Percentiles rank a stretch among this genome's conserved stretches.
Evolutionary conservation across 2,888 invertebrate species (phyloP).

Genomic region (Drosophila stalkeri): DNA sequence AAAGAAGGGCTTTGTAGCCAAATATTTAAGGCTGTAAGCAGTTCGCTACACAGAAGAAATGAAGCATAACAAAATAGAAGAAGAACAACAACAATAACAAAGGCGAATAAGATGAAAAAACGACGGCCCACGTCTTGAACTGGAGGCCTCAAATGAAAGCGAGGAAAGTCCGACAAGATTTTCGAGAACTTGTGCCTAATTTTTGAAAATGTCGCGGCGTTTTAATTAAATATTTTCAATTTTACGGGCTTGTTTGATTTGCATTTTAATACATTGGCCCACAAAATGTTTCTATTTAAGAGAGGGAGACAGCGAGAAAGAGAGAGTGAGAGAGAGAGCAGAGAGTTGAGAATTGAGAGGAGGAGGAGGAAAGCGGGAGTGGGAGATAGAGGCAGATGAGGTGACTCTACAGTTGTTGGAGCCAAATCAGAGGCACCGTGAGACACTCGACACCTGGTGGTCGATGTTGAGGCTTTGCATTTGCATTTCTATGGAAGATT

Average conservation of each 20-base stretch:
- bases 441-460: slow-evolving; percentile 74
- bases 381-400: neutral
- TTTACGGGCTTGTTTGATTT: slow-evolving; percentile 78
- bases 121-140: slow-evolving; percentile 38
- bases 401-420: slow-evolving; percentile 3
- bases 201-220: slow-evolving; percentile 66
- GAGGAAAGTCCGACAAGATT: slow-evolving; percentile 55
- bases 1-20: slow-evolving; percentile 42
- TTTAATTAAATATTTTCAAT: slow-evolving; percentile 81
- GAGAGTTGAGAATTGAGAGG: neutral
- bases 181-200: slow-evolving; percentile 47
- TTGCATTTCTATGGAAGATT: slow-evolving; percentile 35
- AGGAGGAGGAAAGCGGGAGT: neutral
- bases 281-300: slow-evolving; percentile 77
- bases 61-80: slow-evolving; percentile 18
- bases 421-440: slow-evolving; percentile 44
- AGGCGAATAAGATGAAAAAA: slow-evolving; percentile 28
- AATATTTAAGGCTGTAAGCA: slow-evolving; percentile 70
- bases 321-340: no score
- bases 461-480: slow-evolving; percentile 44
- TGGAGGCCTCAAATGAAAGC: slow-evolving; percentile 44
- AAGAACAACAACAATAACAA: slow-evolving; percentile 28
- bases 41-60: slow-evolving; percentile 26
- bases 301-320: no score
- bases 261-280: slow-evolving; percentile 72